phyloP scores from a whole-genome alignment of 2,113 vertebrate species.

The Cyprinodon tularosa region DNA sequence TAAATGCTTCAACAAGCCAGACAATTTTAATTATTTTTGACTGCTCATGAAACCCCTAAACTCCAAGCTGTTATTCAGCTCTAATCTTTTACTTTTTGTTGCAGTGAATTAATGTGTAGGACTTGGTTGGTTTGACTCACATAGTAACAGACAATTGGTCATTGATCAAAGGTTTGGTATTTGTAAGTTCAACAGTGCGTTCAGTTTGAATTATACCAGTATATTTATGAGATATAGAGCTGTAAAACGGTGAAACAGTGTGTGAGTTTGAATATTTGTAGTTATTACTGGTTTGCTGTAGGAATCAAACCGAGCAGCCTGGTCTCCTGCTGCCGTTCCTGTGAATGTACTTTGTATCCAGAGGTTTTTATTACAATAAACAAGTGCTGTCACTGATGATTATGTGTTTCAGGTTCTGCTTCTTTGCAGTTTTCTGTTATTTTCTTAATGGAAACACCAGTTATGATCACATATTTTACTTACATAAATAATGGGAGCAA shows the following conservation, averaged over 20 bases:
- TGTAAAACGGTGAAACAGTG: constrained; percentile 51
- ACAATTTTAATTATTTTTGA: not conserved
- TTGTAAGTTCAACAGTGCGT: constrained; percentile 57
- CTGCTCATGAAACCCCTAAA: constrained; percentile 4
- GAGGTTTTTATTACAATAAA: constrained; percentile 82
- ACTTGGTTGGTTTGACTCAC: constrained; percentile 29
- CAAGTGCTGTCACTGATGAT: constrained; percentile 42
- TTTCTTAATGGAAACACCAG: not conserved
- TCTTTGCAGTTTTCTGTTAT: not conserved
- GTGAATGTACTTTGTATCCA: constrained; percentile 84
- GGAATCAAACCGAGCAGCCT: constrained; percentile 55
- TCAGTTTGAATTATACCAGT: constrained; percentile 45
- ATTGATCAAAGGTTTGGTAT: constrained; percentile 29
- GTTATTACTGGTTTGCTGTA: constrained; percentile 61
- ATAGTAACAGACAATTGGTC: constrained; percentile 33
- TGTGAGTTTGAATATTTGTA: constrained; percentile 61
- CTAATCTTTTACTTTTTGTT: constrained; percentile 26
- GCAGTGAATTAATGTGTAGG: constrained; percentile 49
- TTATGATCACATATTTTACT: not conserved
- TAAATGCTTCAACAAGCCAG: not conserved
- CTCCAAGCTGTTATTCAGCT: constrained; percentile 11
- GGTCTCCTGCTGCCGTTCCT: constrained; percentile 61
- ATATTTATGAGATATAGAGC: constrained; percentile 52
- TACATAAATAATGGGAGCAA: not conserved
- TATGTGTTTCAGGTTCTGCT: not conserved